These are phyloP conservation scores for Malacoctenus gilli DNA, from an alignment of 2,797 vertebrate genomes.

Conservation along the genomic window DNA sequence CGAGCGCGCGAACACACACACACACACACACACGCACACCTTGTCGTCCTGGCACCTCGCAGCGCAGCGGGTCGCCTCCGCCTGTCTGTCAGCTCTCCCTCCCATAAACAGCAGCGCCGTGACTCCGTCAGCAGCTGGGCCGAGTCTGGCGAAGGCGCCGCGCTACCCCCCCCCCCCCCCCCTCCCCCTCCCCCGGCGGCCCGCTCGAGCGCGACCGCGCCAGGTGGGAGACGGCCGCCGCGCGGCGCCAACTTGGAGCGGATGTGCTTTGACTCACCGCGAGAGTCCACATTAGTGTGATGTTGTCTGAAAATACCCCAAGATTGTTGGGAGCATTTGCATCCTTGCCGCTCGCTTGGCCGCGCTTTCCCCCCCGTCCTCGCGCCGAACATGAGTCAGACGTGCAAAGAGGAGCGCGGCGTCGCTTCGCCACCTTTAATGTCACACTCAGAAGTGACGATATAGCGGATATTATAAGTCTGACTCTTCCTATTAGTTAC, in stretches of 20 bases:
- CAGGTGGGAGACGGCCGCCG: slow-evolving; percentile 51
- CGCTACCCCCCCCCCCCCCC: slow-evolving; percentile 5
- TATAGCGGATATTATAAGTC: too few species aligned
- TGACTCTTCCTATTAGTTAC: too few species aligned
- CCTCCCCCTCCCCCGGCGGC: slow-evolving; percentile 11
- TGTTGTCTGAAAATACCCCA: slow-evolving; percentile 23
- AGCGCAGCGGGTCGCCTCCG: slow-evolving; percentile 54
- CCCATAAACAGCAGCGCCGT: slow-evolving; percentile 47
- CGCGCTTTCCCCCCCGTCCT: too few species aligned
- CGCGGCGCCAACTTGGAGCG: slow-evolving; percentile 29
- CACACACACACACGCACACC: slow-evolving; percentile 12
- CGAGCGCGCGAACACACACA: background rate
- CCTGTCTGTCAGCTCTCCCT: slow-evolving; percentile 61
- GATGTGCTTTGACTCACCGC: slow-evolving; percentile 44
- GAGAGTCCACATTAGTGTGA: slow-evolving; percentile 18
- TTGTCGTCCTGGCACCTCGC: slow-evolving; percentile 46
- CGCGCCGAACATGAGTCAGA: background rate
- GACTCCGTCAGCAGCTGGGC: slow-evolving; percentile 52
- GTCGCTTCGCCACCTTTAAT: background rate
- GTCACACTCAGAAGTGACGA: too few species aligned
- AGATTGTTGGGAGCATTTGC: slow-evolving; percentile 11
- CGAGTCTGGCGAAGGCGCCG: slow-evolving; percentile 25
- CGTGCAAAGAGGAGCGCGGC: background rate
- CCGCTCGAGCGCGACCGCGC: slow-evolving; percentile 48
- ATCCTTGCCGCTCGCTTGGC: background rate